Conservation (phyloP, 2,888 invertebrate species). For the Platycheirus rosarum region DNA sequence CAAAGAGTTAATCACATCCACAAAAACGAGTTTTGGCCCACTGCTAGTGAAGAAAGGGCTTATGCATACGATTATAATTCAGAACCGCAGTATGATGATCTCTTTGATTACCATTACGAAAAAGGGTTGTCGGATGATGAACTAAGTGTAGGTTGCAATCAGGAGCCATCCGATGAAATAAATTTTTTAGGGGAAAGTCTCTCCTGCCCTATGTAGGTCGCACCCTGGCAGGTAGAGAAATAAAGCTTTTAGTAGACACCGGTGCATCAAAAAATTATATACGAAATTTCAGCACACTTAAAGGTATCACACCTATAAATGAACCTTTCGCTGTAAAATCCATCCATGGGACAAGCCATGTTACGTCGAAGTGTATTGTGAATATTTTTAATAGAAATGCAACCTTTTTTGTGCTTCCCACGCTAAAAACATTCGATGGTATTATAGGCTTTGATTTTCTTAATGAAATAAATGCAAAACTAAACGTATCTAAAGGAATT, state of each 20-base stretch:
- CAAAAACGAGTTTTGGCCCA: background rate
- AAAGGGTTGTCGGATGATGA: background rate
- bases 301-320: slow-evolving; percentile 30
- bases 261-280: slow-evolving; percentile 62
- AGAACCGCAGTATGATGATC: background rate
- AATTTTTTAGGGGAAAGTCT: slow-evolving; percentile 46
- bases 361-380: slow-evolving; percentile 25
- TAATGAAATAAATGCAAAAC: slow-evolving; percentile 41
- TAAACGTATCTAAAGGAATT: slow-evolving; percentile 45
- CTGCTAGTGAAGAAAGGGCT: background rate
- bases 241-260: slow-evolving; percentile 46
- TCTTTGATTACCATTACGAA: background rate
- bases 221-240: slow-evolving; percentile 34
- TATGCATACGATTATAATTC: background rate
- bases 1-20: background rate
- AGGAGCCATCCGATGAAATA: background rate
- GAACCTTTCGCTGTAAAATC: slow-evolving; percentile 21
- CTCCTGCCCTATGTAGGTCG: slow-evolving; percentile 34
- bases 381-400: slow-evolving; percentile 53
- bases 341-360: slow-evolving; percentile 18
- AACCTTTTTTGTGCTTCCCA: slow-evolving; percentile 57
- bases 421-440: slow-evolving; percentile 55
- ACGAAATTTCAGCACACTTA: slow-evolving; percentile 30
- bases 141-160: background rate
- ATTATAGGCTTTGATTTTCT: slow-evolving; percentile 68